Percentiles rank a stretch among this genome's conserved stretches.
phyloP scores from a whole-genome alignment of 92 coral and sea anemone genomes.

The Plumapathes pennacea region DNA sequence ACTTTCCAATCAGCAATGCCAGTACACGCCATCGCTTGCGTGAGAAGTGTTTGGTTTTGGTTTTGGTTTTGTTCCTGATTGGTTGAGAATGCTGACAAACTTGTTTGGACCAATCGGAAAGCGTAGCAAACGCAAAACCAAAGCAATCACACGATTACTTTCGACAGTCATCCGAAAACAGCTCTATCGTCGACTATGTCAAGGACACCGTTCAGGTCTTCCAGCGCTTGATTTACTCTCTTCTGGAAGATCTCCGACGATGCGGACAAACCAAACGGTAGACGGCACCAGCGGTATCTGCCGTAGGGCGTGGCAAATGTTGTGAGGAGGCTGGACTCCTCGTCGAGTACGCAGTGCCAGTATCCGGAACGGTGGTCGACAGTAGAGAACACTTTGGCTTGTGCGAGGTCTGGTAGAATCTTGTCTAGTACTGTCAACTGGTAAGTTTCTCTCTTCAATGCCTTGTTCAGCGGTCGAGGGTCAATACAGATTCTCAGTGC shows the following conservation, averaged over 20 bases:
- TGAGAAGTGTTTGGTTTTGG: too few species aligned
- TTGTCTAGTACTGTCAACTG: slow-evolving; percentile 35
- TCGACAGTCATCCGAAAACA: too few species aligned
- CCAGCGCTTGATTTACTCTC: slow-evolving; percentile 50
- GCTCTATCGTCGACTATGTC: slow-evolving; percentile 39
- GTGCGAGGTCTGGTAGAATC: slow-evolving; percentile 25
- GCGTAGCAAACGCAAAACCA: too few species aligned
- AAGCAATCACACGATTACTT: too few species aligned
- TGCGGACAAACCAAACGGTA: slow-evolving; percentile 47
- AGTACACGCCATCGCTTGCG: too few species aligned
- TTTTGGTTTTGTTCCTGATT: too few species aligned
- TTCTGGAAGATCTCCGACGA: slow-evolving; percentile 53
- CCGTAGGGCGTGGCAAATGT: slow-evolving; percentile 52
- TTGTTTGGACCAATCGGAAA: too few species aligned
- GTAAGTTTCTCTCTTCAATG: slow-evolving; percentile 34
- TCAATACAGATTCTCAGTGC: slow-evolving; percentile 52
- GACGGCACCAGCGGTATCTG: slow-evolving; percentile 44
- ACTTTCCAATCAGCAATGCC: too few species aligned
- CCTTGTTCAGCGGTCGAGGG: slow-evolving; percentile 37
- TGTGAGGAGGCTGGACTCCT: slow-evolving; percentile 49
- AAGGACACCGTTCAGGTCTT: slow-evolving; percentile 34
- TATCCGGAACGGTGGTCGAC: slow-evolving; percentile 31
- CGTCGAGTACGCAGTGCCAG: slow-evolving; percentile 54
- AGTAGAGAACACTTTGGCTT: slow-evolving; percentile 36
- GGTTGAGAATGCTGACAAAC: too few species aligned